A percentile compares a stretch with the other conserved stretches of the same genome.
Evolutionary conservation across 2,113 vertebrate genomes (phyloP).

Genomic region (Pachycephala philippinensis): DNA sequence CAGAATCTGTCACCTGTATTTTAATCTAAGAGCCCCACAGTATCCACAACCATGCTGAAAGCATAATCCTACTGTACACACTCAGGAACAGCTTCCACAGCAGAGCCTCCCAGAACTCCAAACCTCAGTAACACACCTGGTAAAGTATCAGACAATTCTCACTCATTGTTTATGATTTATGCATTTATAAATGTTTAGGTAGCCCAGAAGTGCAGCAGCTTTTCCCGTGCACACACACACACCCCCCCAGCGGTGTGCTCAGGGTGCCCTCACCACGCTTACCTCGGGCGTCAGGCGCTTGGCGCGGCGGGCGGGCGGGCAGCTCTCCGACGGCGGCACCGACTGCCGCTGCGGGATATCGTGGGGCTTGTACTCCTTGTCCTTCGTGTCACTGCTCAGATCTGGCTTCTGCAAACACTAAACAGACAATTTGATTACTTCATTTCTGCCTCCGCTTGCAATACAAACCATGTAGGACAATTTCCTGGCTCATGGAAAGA

Average conservation of each 20-base stretch:
- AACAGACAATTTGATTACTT: neutral
- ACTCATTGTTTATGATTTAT: rapidly evolving
- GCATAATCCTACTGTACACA: rapidly evolving
- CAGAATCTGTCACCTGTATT: neutral
- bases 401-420: conserved; percentile 86
- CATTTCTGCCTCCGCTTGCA: neutral
- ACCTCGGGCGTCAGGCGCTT: conserved; percentile 92
- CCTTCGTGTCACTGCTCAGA: conserved; percentile 74
- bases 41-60: neutral
- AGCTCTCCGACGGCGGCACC: conserved; percentile 67
- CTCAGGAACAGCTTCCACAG: neutral
- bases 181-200: rapidly evolving
- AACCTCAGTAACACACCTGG: neutral
- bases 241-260: rapidly evolving
- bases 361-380: conserved; percentile 86
- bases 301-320: conserved; percentile 81
- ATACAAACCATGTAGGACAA: neutral
- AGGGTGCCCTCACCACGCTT: neutral
- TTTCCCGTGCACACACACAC: too few relatives aligned
- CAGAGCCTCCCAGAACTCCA: neutral
- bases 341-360: conserved; percentile 82
- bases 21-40: neutral
- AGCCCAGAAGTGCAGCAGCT: neutral
- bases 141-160: rapidly evolving
- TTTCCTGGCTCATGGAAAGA: neutral